These are phyloP conservation scores for Pseudorectes ferrugineus DNA, from an alignment of 2,113 vertebrate genomes.

Conservation along the genomic window DNA sequence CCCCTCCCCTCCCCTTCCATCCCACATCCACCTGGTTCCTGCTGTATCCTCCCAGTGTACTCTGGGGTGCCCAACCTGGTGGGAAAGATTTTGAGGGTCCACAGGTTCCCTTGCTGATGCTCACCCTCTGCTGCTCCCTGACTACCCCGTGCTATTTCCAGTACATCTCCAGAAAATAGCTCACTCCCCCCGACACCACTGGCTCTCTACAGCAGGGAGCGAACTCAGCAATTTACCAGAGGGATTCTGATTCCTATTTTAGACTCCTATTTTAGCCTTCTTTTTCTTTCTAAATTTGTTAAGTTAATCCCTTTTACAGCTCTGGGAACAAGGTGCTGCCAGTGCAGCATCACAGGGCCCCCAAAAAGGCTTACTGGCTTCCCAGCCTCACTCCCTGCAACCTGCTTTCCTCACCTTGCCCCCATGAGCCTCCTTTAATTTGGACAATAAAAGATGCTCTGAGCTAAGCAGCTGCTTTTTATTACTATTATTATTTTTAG, in stretches of 20 bases:
- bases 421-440: neutral
- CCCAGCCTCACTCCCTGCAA: neutral
- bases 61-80: neutral
- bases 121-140: neutral
- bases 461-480: neutral
- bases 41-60: neutral
- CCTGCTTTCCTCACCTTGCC: neutral
- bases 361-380: neutral
- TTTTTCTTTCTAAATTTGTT: slow-evolving; percentile 22
- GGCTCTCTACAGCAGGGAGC: neutral
- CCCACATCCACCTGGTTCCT: fast-evolving
- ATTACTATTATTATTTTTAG: neutral
- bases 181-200: neutral
- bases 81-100: neutral
- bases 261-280: slow-evolving; percentile 21
- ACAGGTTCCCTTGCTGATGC: neutral
- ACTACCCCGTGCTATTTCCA: neutral
- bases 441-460: neutral
- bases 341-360: fast-evolving
- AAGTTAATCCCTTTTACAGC: slow-evolving; percentile 35
- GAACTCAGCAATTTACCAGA: slow-evolving; percentile 36
- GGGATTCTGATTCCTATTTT: slow-evolving; percentile 64
- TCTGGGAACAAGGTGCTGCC: neutral
- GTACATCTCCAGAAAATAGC: slow-evolving; percentile 27
- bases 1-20: neutral